These are phyloP conservation scores for Eospalax fontanierii DNA, from an alignment of 2,797 vertebrate species.

Conservation along the genomic window DNA sequence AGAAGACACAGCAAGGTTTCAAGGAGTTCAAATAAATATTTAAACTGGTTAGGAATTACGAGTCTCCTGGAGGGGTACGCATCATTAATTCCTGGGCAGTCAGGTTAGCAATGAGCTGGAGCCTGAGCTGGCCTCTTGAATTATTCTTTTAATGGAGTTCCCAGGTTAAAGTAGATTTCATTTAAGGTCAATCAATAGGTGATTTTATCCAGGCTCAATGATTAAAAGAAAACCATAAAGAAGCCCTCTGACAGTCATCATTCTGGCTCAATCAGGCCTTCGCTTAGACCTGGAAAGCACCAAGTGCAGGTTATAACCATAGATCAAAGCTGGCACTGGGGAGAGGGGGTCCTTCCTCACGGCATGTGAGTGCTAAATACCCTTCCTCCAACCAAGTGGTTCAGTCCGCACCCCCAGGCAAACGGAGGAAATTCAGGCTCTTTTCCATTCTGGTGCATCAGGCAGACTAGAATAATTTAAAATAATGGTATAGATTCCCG, in stretches of 20 bases:
- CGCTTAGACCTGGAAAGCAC: background rate
- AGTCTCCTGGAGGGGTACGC: slow-evolving; percentile 21
- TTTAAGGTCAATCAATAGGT: slow-evolving; percentile 78
- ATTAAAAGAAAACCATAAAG: slow-evolving; percentile 79
- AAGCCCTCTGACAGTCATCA: slow-evolving; percentile 56
- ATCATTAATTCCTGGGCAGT: slow-evolving; percentile 68
- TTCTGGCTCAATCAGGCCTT: slow-evolving; percentile 65
- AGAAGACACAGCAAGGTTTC: slow-evolving; percentile 2
- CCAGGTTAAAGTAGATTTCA: slow-evolving; percentile 78
- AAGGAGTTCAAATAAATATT: slow-evolving; percentile 71
- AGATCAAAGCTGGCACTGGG: background rate
- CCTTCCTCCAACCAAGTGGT: background rate
- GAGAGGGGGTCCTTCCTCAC: background rate
- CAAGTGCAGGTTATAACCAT: background rate
- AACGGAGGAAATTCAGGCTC: slow-evolving; percentile 18
- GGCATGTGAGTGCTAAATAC: background rate
- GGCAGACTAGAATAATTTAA: slow-evolving; percentile 61
- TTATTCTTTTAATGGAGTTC: slow-evolving; percentile 78
- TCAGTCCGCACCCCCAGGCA: slow-evolving; percentile 59
- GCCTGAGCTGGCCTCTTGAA: slow-evolving; percentile 61
- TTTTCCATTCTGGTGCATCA: slow-evolving; percentile 9
- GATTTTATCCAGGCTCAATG: slow-evolving; percentile 71
- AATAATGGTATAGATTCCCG: slow-evolving; percentile 62
- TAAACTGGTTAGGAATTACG: slow-evolving; percentile 68
- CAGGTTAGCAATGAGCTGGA: slow-evolving; percentile 35